Conservation (phyloP, 2,797 vertebrate genomes). For the Danio choprae region DNA sequence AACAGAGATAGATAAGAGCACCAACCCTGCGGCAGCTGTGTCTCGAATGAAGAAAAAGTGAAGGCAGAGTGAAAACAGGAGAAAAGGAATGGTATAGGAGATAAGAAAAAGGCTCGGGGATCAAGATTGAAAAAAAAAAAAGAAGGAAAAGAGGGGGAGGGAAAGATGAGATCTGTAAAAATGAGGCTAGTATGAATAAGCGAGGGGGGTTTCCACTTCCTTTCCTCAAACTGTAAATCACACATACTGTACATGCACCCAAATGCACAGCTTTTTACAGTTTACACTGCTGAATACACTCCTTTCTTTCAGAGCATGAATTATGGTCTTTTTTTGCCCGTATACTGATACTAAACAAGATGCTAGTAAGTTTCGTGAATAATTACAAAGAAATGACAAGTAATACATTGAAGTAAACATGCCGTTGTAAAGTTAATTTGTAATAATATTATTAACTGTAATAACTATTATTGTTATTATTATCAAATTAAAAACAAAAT, state of each 20-base stretch:
- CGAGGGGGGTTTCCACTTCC: constrained; percentile 42
- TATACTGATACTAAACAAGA: background rate
- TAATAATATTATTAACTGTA: too few relatives aligned
- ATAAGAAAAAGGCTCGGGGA: constrained; percentile 9
- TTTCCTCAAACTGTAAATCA: constrained; percentile 51
- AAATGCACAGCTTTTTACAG: constrained; percentile 27
- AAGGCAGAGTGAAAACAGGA: constrained; percentile 29
- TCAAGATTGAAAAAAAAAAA: constrained; percentile 22
- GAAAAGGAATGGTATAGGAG: constrained; percentile 28
- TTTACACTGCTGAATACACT: background rate
- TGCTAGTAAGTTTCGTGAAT: too few relatives aligned
- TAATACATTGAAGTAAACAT: too few relatives aligned
- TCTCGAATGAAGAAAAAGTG: constrained; percentile 24
- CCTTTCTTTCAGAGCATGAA: constrained; percentile 5
- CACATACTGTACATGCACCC: constrained; percentile 32
- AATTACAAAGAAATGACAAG: too few relatives aligned
- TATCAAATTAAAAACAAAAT: too few relatives aligned
- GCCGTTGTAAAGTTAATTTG: too few relatives aligned
- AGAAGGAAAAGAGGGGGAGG: constrained; percentile 23
- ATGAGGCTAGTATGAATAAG: constrained; percentile 24
- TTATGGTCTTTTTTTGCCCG: background rate
- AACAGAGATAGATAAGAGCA: constrained; percentile 16
- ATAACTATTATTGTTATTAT: too few relatives aligned
- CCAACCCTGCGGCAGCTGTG: constrained; percentile 17
- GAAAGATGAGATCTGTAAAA: constrained; percentile 34